A percentile compares a stretch with the other conserved stretches of the same genome.
Conservation (phyloP, 2,797 vertebrate species). For the Bovichtus variegatus region DNA sequence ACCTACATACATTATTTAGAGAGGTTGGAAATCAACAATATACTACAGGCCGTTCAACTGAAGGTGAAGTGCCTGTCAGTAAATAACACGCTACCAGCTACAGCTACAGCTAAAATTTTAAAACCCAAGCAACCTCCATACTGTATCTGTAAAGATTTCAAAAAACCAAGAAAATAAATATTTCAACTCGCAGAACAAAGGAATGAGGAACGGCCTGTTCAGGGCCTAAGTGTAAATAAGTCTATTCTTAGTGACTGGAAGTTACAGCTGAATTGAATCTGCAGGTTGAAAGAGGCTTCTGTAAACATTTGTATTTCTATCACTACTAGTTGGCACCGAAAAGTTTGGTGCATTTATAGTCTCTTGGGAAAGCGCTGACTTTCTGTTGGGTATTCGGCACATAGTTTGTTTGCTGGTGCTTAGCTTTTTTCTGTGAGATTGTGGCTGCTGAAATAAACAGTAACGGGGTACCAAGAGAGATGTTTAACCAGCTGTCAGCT, state of each 20-base stretch:
- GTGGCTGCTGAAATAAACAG: conserved; percentile 28
- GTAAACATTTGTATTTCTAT: conserved; percentile 30
- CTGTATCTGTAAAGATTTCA: conserved; percentile 32
- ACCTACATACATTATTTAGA: conserved; percentile 33
- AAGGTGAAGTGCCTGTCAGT: conserved; percentile 16
- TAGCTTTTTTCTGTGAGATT: conserved; percentile 25
- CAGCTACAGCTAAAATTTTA: conserved; percentile 25
- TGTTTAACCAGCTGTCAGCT: conserved; percentile 8
- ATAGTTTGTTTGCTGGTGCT: conserved; percentile 19
- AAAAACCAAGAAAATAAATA: conserved; percentile 19
- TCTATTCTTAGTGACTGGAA: conserved; percentile 47
- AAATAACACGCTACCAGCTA: conserved; percentile 40
- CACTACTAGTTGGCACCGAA: conserved; percentile 27
- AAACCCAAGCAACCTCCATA: background rate
- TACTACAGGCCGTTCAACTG: background rate
- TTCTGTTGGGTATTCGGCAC: conserved; percentile 25
- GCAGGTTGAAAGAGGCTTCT: conserved; percentile 34
- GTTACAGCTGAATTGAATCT: conserved; percentile 20
- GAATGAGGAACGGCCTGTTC: background rate
- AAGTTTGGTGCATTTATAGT: conserved; percentile 42
- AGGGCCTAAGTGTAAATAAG: conserved; percentile 43
- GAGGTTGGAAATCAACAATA: conserved; percentile 17
- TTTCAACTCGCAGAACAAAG: conserved; percentile 44
- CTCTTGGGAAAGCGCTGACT: conserved; percentile 20
- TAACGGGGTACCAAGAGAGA: background rate